Base-by-base conservation (phyloP, 30 jellyfish, hydroid and myxozoan genomes). In the Hydra vulgaris region DNA sequence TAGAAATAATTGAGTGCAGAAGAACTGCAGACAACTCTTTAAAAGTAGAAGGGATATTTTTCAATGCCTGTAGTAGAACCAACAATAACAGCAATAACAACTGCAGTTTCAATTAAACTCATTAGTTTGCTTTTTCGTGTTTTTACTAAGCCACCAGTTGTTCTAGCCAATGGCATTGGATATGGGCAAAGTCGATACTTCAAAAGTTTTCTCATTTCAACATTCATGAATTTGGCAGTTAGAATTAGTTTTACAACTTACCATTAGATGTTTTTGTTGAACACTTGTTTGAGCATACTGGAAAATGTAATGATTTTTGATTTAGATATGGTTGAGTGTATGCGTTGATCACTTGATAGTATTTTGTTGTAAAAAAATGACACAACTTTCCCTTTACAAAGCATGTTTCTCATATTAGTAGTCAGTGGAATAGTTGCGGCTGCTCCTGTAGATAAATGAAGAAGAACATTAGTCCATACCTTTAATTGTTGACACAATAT, bases 181-280 rank as follows among this genome's bases (percentile, higher is more conserved):
- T n/a, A n/a, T n/a, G n/a, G n/a, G n/a, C n/a, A n/a, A n/a, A n/a
- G n/a, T n/a, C n/a, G n/a, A n/a, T n/a, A n/a, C n/a, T n/a, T n/a
- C n/a, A n/a, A n/a, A n/a, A n/a, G n/a, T n/a, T n/a, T n/a, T n/a
- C n/a, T 56, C n/a, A 56, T 25, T 77, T 76, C 87, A 7, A 82
- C 79, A 24, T 82, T 71, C 24, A 79, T 25, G 89, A 86, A 67
- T 55, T 23, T 70, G 8, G 88, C 88, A 16, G 77, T 80, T 79
- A 77, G 27, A 53, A 83, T 54, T 79, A 83, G 76, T 77, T 74
- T 83, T 66, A 88, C 92, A 77, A 83, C 76, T 71, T 27, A 16
- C 40, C 40, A 71, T 18, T 71, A 15, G 79, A 71, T 17, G 18
- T 71, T 18, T 16, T 71, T 15, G 79, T 21, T 71, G 40, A 71